Percentiles rank a stretch among this genome's conserved stretches.
Conservation (phyloP, 2,888 invertebrate genomes). For the Caprella mutica region DNA sequence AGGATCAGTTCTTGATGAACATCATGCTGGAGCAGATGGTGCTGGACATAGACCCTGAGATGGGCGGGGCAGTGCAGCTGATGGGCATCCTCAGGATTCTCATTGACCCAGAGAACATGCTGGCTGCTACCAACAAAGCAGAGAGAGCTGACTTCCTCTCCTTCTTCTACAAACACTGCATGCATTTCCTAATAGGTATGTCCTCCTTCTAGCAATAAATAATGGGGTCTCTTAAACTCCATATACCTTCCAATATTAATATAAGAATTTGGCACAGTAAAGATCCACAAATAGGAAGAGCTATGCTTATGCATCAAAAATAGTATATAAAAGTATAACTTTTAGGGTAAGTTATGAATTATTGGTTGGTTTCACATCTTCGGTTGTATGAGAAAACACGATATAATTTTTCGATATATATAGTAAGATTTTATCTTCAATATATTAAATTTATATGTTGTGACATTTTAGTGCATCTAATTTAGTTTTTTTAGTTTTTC, state of each 20-base stretch:
- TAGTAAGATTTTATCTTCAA: too few relatives aligned
- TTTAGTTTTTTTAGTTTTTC: too few relatives aligned
- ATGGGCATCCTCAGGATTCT: constrained; percentile 86
- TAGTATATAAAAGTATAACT: too few relatives aligned
- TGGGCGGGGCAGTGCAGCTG: constrained; percentile 93
- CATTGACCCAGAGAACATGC: constrained; percentile 96
- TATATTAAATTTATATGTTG: too few relatives aligned
- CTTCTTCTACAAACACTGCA: constrained; percentile 97
- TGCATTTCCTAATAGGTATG: constrained; percentile 84
- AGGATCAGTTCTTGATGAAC: constrained; percentile 80
- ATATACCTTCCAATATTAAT: not conserved
- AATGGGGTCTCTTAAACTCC: not conserved
- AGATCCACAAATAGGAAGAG: too few relatives aligned
- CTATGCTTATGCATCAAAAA: too few relatives aligned
- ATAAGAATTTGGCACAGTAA: too few relatives aligned
- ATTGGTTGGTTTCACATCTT: too few relatives aligned
- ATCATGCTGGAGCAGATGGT: constrained; percentile 98
- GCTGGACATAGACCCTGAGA: constrained; percentile 83
- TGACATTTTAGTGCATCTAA: too few relatives aligned
- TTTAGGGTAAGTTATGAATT: too few relatives aligned
- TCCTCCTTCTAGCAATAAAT: constrained; percentile 17
- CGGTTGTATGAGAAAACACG: too few relatives aligned
- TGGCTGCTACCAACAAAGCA: constrained; percentile 79
- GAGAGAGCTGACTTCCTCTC: constrained; percentile 97
- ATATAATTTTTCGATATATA: too few relatives aligned